phyloP scores from a whole-genome alignment of 37 sponge, comb jelly and placozoan genomes.

The Ianthella basta region DNA sequence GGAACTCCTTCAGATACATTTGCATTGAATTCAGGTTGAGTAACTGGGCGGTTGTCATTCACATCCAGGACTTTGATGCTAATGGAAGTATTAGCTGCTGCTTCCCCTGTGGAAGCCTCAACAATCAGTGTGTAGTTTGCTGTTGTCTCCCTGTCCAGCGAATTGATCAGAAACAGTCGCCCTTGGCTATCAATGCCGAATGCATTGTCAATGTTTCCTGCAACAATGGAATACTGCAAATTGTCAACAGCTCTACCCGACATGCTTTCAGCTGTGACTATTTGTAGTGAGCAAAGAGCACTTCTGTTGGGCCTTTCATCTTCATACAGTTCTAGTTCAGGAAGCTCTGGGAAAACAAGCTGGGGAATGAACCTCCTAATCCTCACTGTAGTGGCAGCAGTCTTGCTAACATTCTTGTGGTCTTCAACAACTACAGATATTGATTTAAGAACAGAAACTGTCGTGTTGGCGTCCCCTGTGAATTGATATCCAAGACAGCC shows the following conservation, averaged over 20 bases:
- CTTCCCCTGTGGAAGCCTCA: slow-evolving; percentile 39
- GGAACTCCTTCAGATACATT: slow-evolving; percentile 48
- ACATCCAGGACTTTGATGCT: slow-evolving; percentile 70
- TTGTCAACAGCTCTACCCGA: slow-evolving; percentile 41
- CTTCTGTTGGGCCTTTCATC: slow-evolving; percentile 57
- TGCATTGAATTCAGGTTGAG: slow-evolving; percentile 50
- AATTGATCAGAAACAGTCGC: slow-evolving; percentile 47
- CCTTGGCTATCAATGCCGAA: slow-evolving; percentile 64
- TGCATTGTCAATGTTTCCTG: slow-evolving; percentile 45
- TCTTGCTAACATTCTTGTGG: slow-evolving; percentile 33
- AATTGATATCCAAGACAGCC: slow-evolving; percentile 71
- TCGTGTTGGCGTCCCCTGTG: slow-evolving; percentile 13
- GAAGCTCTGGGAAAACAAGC: slow-evolving; percentile 13
- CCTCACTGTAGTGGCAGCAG: slow-evolving; percentile 47
- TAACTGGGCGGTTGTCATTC: slow-evolving; percentile 81
- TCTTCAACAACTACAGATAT: slow-evolving; percentile 58
- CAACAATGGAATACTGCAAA: slow-evolving; percentile 38
- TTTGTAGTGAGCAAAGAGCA: slow-evolving; percentile 30
- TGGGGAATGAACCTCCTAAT: slow-evolving; percentile 34
- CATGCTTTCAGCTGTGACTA: slow-evolving; percentile 19
- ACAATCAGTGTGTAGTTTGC: slow-evolving; percentile 52
- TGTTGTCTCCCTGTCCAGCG: slow-evolving; percentile 67
- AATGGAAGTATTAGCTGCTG: slow-evolving; percentile 48
- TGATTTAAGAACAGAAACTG: slow-evolving; percentile 1
- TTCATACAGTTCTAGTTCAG: slow-evolving; percentile 59